Percentiles rank a stretch among this genome's conserved stretches.
These are phyloP conservation scores for Sylvilagus bachmani DNA, from an alignment of 2,113 vertebrate genomes.

Conservation along the genomic window DNA sequence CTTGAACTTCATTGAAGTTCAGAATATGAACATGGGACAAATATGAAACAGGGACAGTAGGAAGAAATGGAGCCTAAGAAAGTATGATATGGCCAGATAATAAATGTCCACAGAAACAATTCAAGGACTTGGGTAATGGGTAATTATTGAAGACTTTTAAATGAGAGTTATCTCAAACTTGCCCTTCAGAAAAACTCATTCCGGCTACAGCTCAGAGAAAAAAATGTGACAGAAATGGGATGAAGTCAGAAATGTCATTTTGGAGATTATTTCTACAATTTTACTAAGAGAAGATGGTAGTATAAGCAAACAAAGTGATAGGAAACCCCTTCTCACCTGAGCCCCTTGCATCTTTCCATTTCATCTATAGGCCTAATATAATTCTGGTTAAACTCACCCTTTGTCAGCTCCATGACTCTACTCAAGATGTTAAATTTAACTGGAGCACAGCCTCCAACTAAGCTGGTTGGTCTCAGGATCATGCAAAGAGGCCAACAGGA, in stretches of 20 bases:
- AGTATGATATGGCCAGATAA: neutral
- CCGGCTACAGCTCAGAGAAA: neutral
- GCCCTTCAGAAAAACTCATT: conserved; percentile 9
- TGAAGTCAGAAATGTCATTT: neutral
- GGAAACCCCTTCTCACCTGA: neutral
- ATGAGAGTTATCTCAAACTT: neutral
- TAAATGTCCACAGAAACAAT: neutral
- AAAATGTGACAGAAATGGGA: neutral
- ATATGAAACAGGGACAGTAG: neutral
- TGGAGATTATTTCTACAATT: neutral
- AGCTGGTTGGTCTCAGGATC: neutral
- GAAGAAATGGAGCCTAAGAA: neutral
- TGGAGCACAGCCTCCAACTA: neutral
- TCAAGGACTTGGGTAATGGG: neutral
- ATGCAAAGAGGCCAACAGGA: neutral
- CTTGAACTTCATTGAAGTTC: neutral
- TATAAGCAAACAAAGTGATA: neutral
- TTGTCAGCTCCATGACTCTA: neutral
- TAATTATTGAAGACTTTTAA: neutral
- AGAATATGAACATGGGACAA: too few species aligned
- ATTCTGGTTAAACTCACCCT: neutral
- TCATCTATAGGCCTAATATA: neutral
- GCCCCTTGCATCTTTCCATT: neutral
- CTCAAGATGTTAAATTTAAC: neutral
- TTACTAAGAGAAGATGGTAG: neutral